Conservation (phyloP, 2,113 vertebrate species). For the Turdus rufiventris region DNA sequence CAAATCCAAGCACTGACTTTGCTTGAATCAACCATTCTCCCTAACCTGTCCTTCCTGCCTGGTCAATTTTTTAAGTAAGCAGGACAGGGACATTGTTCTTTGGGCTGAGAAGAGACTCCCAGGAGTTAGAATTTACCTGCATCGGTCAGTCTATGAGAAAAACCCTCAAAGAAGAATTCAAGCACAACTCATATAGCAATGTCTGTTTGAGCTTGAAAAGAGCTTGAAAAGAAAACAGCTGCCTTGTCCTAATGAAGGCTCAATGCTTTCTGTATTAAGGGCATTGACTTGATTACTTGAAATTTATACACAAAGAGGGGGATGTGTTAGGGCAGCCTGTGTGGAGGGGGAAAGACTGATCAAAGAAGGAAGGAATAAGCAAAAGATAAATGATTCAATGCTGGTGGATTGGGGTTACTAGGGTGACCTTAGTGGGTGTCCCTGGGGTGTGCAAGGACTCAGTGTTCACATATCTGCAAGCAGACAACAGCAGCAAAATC, state of each 20-base stretch:
- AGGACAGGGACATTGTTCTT: not conserved
- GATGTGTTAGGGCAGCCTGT: not conserved
- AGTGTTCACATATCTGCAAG: not conserved
- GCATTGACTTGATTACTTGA: not conserved
- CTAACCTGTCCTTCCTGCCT: not conserved
- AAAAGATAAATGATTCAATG: not conserved
- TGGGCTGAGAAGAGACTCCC: not conserved
- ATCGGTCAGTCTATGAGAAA: not conserved
- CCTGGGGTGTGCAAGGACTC: not conserved
- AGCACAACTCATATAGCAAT: not conserved
- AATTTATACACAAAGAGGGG: not conserved
- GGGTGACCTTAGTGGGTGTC: not conserved
- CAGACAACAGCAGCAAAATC: conserved; percentile 7
- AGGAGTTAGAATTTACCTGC: not conserved
- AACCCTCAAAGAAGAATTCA: not conserved
- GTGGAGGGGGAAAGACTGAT: not conserved
- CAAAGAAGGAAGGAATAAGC: not conserved
- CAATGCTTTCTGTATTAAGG: not conserved
- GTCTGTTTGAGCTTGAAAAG: not conserved
- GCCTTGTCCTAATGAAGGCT: not conserved
- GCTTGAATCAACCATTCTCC: not conserved
- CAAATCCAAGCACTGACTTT: not conserved
- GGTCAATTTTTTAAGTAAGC: not conserved
- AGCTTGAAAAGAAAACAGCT: not conserved
- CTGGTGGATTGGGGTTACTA: not conserved